Base-by-base conservation (phyloP, 1,140 invertebrate genomes). In the Drosophila kurseongensis region DNA sequence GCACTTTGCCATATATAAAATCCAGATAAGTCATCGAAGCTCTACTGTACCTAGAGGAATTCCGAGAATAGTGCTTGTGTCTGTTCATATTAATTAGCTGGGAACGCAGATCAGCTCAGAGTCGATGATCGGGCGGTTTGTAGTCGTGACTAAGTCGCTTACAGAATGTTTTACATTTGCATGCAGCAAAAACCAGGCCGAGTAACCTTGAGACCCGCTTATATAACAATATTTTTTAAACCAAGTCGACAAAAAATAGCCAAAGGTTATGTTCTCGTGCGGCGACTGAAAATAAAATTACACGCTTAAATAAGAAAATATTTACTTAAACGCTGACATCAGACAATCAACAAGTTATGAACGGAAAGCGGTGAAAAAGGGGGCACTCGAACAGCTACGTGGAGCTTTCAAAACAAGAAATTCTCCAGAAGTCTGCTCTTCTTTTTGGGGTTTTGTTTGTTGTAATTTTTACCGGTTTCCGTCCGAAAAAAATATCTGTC, bases 281-380 rank as follows among this genome's bases (percentile, higher is more conserved):
- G 27, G 16, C 16, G 50, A 41, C 63, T 55, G 51, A 40, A 69
- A 69, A 81, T 67, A 88, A 89, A 88, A 88, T 88, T 88, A 88
- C 79, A 88, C 84, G 83, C 71, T 83, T 80, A 83, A 86, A 89
- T 83, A 76, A 65, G 56, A 80, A 83, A 89, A 89, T 88, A 88
- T 83, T 88, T 88, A 75, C 67, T 83, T 89, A 63, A 88, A 77
- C 76, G 83, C 84, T 88, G 84, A 88, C 83, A 88, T 88, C 84
- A 88, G 80, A 78, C 52, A 62, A 67, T 79, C 52, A 29, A 65
- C 35, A 47, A 74, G 67, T 45, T 78, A 13, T 14, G 23, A 45
- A 41, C 50, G 58, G 41, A 32, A 62, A 59, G 32, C 35, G 29
- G 42, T 14, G 40, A 71, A 58, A 52, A 47, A 71, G 51, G 32